Base-by-base conservation (phyloP, 1,140 invertebrate species). In the Mycetomoellerius zeteki region DNA sequence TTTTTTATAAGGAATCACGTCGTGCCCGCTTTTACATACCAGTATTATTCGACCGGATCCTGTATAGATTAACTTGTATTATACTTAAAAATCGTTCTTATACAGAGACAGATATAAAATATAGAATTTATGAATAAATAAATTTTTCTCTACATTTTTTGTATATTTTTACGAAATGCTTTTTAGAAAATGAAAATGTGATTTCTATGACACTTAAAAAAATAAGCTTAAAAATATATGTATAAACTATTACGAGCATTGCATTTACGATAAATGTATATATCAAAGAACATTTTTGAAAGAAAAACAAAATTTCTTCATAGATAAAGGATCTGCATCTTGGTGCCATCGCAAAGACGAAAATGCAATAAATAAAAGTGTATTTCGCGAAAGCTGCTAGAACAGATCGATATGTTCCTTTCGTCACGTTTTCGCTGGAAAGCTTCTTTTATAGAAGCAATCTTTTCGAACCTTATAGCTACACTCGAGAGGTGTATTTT, bases 351-450 rank as follows among this genome's bases (percentile, higher is more conserved):
- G 27, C 19, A 56, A 60, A 72, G 24, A 60, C 27, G 80, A 21
- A 84, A 84, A 84, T 75, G 69, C 24, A 75, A 84, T 84, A 75
- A 14, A 24, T n/a, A 84, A 62, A 67, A 75, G 24, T 84, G 24
- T 2, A 60, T 75, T 73, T 73, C 54, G 7, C n/a, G 24, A 50
- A 33, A 75, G 80, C 69, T 50, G 60, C 54, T 47, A 73, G 54
- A 60, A n/a, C 8, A 33, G 43, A 50, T 84, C 19, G n/a, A 50
- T 75, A 24, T 19, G 27, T 60, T 60, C 19, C 24, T 75, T 60
- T 84, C 43, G 43, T 60, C 69, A 60, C 7, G 37, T 30, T 75
- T 62, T 75, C 54, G 21, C 30, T 50, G 1, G n/a, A 62, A 62
- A 84, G 47, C 33, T 75, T 75, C 30, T 81, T 75, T 14, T 30